Evolutionary conservation across 2,113 vertebrate species (phyloP), one percentile per base, ranked within the genome.

Genomic region (Phyllostomus hastatus): DNA sequence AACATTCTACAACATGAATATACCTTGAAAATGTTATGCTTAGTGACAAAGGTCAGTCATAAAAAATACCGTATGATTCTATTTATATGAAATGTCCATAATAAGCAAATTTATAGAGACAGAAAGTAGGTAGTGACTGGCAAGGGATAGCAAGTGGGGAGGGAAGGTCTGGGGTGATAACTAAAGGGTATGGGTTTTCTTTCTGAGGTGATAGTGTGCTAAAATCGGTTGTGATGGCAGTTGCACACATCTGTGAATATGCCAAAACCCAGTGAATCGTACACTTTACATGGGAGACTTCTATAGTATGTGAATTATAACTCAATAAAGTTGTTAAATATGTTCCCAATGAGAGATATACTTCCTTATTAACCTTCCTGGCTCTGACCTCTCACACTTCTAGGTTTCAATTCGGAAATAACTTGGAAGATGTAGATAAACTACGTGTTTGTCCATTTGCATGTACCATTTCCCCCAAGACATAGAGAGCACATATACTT

Each of bases 321-420:
- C 33, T 41, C 73, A 4, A 6, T 5, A 8, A 26, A n/a, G 16
- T 26, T 14, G 52, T 31, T 35, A 20, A 33, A 43, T 48, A 46
- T 7, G 6, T 28, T 2, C 2, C 0, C 0, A 22, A 0, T 14
- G 57, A n/a, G 20, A 6, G 19, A 17, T 1, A 5, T 0, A 5
- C 4, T 35, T 7, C 10, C 81, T 48, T 76, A 14, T 61, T 9
- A 5, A 10, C 7, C 6, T 11, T 46, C 66, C 19, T 10, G 28
- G 22, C 19, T 4, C 20, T 14, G 14, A 3, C 8, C 1, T 2
- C 24, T 22, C 28, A 1, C 16, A 9, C 28, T 0, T 12, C 14
- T 4, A 14, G 48, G 35, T 12, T 46, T 84, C 54, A 10, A 10
- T 43, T 38, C 24, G 64, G 41, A 46, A 73, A 20, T 5, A 7